A percentile compares a stretch with the other conserved stretches of the same genome.
Conservation (phyloP, 2,888 invertebrate species). For the Torymus tubicola region DNA sequence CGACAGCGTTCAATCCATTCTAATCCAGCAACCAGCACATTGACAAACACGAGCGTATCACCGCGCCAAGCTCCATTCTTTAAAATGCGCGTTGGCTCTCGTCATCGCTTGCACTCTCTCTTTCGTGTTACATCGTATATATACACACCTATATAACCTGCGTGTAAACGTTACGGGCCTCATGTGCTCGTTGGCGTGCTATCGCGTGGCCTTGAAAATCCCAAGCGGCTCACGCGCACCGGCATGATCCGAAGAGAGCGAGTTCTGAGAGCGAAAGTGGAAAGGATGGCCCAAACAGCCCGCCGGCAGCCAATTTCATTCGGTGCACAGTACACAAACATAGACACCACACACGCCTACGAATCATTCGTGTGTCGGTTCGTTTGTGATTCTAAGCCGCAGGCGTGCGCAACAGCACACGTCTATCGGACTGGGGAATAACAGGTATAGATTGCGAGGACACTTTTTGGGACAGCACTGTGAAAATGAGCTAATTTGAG, state of each 20-base stretch:
- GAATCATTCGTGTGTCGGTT: conserved; percentile 7
- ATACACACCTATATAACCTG: no score
- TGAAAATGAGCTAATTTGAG: no score
- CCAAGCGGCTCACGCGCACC: conserved; percentile 12
- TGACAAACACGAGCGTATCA: no score
- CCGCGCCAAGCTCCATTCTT: no score
- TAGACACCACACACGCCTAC: not conserved
- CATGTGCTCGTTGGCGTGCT: no score
- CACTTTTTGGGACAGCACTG: no score
- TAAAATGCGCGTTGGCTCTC: not conserved
- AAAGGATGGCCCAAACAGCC: no score
- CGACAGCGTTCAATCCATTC: no score
- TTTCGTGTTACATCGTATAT: not conserved
- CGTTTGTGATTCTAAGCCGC: conserved; percentile 38
- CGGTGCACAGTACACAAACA: not conserved
- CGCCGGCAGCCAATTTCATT: conserved; percentile 18
- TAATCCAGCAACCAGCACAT: no score
- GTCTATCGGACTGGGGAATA: no score
- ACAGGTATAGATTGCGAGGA: no score
- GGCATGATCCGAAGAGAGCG: not conserved
- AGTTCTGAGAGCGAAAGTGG: not conserved
- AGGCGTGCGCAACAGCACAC: not conserved
- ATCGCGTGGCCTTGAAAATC: not conserved
- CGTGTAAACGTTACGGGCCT: no score
- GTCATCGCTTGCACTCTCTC: conserved; percentile 27